Base-by-base conservation (phyloP, 1,140 invertebrate species). In the Neodiprion lecontei region DNA sequence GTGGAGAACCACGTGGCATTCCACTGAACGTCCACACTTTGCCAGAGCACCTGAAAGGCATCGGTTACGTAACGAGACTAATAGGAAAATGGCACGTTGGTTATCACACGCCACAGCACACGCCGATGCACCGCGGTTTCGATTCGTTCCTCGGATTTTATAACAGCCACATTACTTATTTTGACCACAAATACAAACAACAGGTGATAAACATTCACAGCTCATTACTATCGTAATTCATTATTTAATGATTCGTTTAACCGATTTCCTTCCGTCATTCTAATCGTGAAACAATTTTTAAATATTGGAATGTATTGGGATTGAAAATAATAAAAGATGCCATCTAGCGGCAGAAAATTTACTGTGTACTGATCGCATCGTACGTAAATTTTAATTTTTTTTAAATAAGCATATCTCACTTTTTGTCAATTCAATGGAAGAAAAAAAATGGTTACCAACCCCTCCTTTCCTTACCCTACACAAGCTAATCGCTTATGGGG, bases 61-160 rank as follows among this genome's bases (percentile, higher is more conserved):
- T 94, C 81, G 87, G 92, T 80, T 95, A 94, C 82, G 84, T 84
- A 1, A 93, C 92, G 0, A 91, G 92, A 83, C 85, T 93, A 17
- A 88, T 94, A 61, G 94, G 94, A 47, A 95, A 95, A 87, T 94
- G 93, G 93, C 92, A 94, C 76, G 82, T 93, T 47, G 93, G 93
- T 0, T 91, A 90, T 78, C 91, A 90, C 68, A 88, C 89, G n/a
- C 88, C 85, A 72, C 88, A 91, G 49, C 91, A 93, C 72, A 91
- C 90, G 3, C 93, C 93, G 3, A 88, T 89, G 9, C 81, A 88
- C 48, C 85, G 93, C 69, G 93, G 93, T 1, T 94, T 94, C 79
- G 92, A 94, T 76, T 89, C 90, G 14, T 91, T 92, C 84, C 85
- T 93, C 47, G 93, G 93, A 5, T 93, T 90, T 79, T 93, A 90